Conservation (phyloP, 2,113 vertebrate genomes). For the Scomber scombrus region DNA sequence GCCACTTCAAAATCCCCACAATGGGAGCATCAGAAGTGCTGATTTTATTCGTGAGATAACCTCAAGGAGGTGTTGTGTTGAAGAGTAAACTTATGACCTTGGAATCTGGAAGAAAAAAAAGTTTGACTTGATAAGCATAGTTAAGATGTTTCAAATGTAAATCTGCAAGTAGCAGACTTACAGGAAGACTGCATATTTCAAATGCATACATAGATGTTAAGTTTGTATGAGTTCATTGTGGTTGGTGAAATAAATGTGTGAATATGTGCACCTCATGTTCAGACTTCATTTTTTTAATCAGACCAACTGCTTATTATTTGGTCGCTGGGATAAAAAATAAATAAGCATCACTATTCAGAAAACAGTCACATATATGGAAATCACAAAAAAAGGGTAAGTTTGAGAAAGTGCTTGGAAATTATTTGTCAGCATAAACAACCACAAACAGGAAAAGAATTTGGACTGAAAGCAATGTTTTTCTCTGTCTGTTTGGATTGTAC, state of each 20-base stretch:
- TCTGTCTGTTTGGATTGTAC: neutral
- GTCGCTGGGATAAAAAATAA: slow-evolving; percentile 18
- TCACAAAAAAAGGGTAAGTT: neutral
- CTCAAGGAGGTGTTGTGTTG: neutral
- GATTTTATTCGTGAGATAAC: neutral
- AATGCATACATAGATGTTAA: neutral
- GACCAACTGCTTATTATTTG: slow-evolving; percentile 21
- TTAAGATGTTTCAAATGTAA: no score
- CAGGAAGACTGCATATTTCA: neutral
- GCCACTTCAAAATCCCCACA: slow-evolving; percentile 3
- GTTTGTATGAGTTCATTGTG: neutral
- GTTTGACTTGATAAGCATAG: no score
- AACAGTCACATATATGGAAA: neutral
- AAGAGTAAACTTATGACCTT: neutral
- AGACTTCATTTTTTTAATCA: neutral
- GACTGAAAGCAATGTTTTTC: neutral
- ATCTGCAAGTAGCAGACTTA: no score
- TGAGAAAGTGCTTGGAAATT: neutral
- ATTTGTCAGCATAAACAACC: neutral
- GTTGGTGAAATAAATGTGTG: neutral
- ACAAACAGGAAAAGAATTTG: neutral
- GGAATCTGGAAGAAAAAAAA: neutral
- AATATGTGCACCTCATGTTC: neutral
- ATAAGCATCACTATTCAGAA: neutral
- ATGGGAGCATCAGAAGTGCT: neutral